Conservation (phyloP, 30 jellyfish, hydroid and myxozoan genomes). For the Cassiopea xamachana region DNA sequence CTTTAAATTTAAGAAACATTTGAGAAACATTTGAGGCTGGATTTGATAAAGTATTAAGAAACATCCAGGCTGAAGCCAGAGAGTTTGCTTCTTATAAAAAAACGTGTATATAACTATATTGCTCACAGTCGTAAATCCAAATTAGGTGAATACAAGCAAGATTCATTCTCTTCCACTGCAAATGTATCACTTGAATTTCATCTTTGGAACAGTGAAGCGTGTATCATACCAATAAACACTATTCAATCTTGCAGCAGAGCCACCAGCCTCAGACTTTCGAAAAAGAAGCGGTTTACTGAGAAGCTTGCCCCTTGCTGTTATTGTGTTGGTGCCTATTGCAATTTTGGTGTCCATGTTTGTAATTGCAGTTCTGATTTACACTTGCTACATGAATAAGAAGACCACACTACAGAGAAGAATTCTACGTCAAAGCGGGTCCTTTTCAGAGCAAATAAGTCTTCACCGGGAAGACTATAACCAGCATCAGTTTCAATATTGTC, state of each 20-base stretch:
- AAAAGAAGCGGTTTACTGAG: neutral
- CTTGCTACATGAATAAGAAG: conserved; percentile 33
- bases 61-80: too few relatives aligned
- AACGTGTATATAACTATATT: too few relatives aligned
- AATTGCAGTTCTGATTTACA: conserved; percentile 15
- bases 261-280: neutral
- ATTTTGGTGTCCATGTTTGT: conserved; percentile 20
- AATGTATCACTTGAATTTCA: too few relatives aligned
- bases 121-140: too few relatives aligned
- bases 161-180: too few relatives aligned
- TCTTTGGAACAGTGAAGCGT: too few relatives aligned
- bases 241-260: neutral
- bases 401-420: conserved; percentile 9
- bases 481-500: neutral
- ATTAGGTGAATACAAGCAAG: too few relatives aligned
- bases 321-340: conserved; percentile 56
- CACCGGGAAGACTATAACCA: conserved; percentile 11
- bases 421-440: conserved; percentile 9
- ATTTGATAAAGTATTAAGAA: too few relatives aligned
- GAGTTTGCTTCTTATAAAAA: too few relatives aligned
- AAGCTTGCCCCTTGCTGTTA: conserved; percentile 48
- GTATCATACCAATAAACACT: too few relatives aligned
- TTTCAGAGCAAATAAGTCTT: conserved; percentile 24
- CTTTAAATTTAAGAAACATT: too few relatives aligned
- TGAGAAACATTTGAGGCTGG: too few relatives aligned